phyloP scores from a whole-genome alignment of 2,888 invertebrate species.

The Nomada flava region DNA sequence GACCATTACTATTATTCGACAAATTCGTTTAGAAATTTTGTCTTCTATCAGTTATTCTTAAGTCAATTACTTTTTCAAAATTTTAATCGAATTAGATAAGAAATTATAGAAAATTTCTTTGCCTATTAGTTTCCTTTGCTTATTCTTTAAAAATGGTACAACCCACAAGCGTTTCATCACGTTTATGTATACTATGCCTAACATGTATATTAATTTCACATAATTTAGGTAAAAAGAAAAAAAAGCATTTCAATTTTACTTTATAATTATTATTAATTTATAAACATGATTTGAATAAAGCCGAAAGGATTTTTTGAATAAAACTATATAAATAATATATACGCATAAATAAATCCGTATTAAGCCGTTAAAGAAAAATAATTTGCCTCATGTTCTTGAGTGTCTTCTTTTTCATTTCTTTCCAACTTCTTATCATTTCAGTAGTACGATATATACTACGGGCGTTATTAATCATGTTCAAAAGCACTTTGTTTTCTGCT shows the following conservation, averaged over 20 bases:
- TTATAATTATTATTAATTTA: neutral
- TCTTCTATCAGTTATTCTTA: too few relatives aligned
- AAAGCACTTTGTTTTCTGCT: constrained; percentile 69
- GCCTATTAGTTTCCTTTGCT: too few relatives aligned
- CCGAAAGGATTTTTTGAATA: neutral
- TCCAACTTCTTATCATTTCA: constrained; percentile 69
- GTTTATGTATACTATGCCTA: neutral
- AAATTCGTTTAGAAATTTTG: too few relatives aligned
- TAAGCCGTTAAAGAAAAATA: constrained; percentile 26
- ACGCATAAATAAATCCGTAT: neutral
- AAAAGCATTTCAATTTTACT: neutral
- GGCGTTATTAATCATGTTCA: constrained; percentile 64
- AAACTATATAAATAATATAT: neutral
- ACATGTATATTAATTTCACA: neutral
- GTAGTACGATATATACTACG: constrained; percentile 64
- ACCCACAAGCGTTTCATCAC: neutral
- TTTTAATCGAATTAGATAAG: too few relatives aligned
- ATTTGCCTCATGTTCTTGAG: constrained; percentile 35
- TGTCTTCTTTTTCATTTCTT: constrained; percentile 11
- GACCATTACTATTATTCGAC: too few relatives aligned
- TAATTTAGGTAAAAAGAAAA: neutral
- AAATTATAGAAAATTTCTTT: too few relatives aligned
- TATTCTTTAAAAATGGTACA: too few relatives aligned
- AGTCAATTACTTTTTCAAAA: too few relatives aligned
- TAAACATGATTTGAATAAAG: neutral